Base-by-base conservation (phyloP, 2,797 vertebrate genomes). In the Smutsia gigantea region DNA sequence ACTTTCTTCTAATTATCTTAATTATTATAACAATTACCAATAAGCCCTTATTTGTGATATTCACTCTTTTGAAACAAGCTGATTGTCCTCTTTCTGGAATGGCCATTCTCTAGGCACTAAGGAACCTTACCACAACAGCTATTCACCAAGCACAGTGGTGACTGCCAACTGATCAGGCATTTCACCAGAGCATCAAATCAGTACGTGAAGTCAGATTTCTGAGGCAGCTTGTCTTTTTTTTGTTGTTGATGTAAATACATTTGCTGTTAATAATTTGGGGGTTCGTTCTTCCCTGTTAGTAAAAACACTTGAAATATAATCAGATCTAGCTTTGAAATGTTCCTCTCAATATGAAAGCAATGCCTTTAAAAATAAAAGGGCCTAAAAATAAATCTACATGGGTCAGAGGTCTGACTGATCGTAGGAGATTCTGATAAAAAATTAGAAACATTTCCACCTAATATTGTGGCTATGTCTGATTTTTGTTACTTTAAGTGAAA, bases 401-500 rank as follows among this genome's bases (percentile, higher is more conserved):
- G 18, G 10, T 61, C 10, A 66, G 57, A 87, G 51, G 23, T 69
- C 69, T 91, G 71, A 87, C 0, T 5, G 18, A 39, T 86, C 23
- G 57, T 55, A 72, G 61, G 23, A 90, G 39, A 87, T 21, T 86
- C 39, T 66, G 55, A 77, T 82, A 0, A 79, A 95, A 94, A 66
- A 57, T 68, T 31, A 75, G 34, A 69, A 91, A 61, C 9, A 53
- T 23, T 96, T 93, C 63, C 10, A 89, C 71, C 66, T 42, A 93
- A 85, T 57, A 84, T 0, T 87, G 39, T 53, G 7, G 64, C 42
- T 86, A 51, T n/a, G 31, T 42, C 39, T 82, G 59, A 87, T 37
- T 69, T 82, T 78, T 84, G 55, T 79, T 94, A 39, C 51, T 87
- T 29, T 90, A 74, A 46, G 17, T 90, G n/a, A 64, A 94, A 92